phyloP scores from a whole-genome alignment of 2,113 vertebrate species.

The Pseudonaja textilis region DNA sequence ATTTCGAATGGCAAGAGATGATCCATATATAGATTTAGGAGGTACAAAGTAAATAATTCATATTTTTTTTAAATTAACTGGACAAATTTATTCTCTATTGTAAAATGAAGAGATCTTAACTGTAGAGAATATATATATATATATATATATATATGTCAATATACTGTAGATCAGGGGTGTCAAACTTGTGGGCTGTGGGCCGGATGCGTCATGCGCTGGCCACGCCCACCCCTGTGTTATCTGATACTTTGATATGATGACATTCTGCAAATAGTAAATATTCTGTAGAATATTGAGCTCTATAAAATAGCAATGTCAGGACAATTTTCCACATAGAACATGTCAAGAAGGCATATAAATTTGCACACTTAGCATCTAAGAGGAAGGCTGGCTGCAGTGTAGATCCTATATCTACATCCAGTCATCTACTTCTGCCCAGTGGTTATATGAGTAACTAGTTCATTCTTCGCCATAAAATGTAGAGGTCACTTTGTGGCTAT shows the following conservation, averaged over 20 bases:
- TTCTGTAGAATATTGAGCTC: neutral
- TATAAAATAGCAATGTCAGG: neutral
- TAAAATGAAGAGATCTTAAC: neutral
- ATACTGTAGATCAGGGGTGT: too few species aligned
- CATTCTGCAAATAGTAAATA: neutral
- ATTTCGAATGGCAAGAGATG: neutral
- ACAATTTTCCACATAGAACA: neutral
- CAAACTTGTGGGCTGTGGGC: too few species aligned
- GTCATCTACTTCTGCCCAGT: neutral
- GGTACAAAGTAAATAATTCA: neutral
- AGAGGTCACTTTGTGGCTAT: conserved; percentile 28
- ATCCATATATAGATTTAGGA: neutral
- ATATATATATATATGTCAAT: neutral
- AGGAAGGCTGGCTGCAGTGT: neutral
- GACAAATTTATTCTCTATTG: neutral
- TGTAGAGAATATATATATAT: neutral
- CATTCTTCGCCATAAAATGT: conserved; percentile 40
- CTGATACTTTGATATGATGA: neutral
- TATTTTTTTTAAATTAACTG: neutral
- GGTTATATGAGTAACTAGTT: neutral
- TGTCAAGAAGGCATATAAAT: neutral
- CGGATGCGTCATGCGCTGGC: too few species aligned
- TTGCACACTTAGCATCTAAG: neutral
- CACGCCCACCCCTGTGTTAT: too few species aligned
- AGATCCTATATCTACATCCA: neutral